Evolutionary conservation across 2,888 invertebrate species (phyloP), one percentile per base, ranked within the genome.

Genomic region (Sphinx pinastri): DNA sequence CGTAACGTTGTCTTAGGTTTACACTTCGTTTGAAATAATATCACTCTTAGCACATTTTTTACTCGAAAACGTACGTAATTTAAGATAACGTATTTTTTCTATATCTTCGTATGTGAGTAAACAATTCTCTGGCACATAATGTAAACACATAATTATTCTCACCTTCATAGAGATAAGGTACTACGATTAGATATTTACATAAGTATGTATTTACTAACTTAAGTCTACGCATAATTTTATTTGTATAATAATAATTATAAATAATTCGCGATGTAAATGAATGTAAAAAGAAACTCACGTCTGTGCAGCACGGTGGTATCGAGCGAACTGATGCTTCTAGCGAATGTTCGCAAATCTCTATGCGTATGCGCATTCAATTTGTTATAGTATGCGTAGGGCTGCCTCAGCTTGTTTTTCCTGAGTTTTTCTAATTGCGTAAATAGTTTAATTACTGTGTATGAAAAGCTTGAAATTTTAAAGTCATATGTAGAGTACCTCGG

Each of bases 311-410:
- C 49, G 63, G 13, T 13, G 19, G 13, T 49, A 13, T 13, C 63
- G 19, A 19, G 19, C 49, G n/a, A 19, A 63, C 49, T 63, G 19
- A 19, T 6, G 60, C 14, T 51, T 4, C 58, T 55, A 4, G 19
- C 49, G 49, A 63, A 10, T 47, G 19, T 63, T 19, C 10, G 63
- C 19, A 49, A 47, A 49, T 47, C 49, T 55, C 55, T 19, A 63
- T 63, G 63, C 19, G 63, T 49, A 49, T 63, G 63, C 16, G 19
- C 49, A 19, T 19, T 25, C 57, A 63, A 49, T 49, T 19, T 63
- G 49, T 45, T 47, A 25, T 47, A 16, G 16, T 60, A 45, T 13
- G 57, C 57, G 13, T 25, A 63, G 63, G 63, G 63, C 12, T 63
- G 63, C 11, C 19, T 25, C 47, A 13, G 16, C 16, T 19, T 13